Base-by-base conservation (phyloP, 2,888 invertebrate species). In the Harpalus rubripes region DNA sequence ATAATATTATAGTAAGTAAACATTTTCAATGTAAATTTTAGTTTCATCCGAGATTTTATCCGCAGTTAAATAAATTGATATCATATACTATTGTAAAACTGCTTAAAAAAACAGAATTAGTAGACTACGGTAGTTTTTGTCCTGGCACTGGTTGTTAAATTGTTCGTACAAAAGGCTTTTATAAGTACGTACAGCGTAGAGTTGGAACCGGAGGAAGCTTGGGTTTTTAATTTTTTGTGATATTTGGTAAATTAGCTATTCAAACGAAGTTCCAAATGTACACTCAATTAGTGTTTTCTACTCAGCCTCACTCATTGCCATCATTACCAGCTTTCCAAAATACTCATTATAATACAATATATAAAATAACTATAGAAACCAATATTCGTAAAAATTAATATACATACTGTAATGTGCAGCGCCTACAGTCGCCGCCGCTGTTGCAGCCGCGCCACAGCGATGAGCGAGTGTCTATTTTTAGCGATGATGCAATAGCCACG, bases 181-280 rank as follows among this genome's bases (percentile, higher is more conserved):
- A 76, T 76, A 76, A 52, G 76, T 52, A 44, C 44, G 8, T n/a
- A n/a, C 22, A 65, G 41, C 26, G 2, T 4, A 41, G 41, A n/a
- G 44, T 7, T 7, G 58, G 18, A n/a, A n/a, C n/a, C n/a, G n/a
- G n/a, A n/a, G 52, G 26, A 52, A 52, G 22, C 12, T n/a, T 4
- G 41, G 52, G 8, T 8, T 15, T 22, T n/a, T 56, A 39, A 26
- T 58, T n/a, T n/a, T n/a, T n/a, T n/a, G 76, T 76, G 52, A 56
- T 76, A 52, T 76, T 76, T 76, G 26, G 56, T 56, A 76, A 76
- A 76, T 76, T 76, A 76, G 76, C 56, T 56, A 26, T 76, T 56
- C 26, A 76, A 56, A 76, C 56, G 52, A 58, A 56, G 18, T 76
- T 76, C 56, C 76, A 56, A 56, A 76, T 76, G 56, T 0, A 8